These are phyloP conservation scores for Sitta carolinensis DNA, from an alignment of 2,797 vertebrate species.

Conservation along the genomic window DNA sequence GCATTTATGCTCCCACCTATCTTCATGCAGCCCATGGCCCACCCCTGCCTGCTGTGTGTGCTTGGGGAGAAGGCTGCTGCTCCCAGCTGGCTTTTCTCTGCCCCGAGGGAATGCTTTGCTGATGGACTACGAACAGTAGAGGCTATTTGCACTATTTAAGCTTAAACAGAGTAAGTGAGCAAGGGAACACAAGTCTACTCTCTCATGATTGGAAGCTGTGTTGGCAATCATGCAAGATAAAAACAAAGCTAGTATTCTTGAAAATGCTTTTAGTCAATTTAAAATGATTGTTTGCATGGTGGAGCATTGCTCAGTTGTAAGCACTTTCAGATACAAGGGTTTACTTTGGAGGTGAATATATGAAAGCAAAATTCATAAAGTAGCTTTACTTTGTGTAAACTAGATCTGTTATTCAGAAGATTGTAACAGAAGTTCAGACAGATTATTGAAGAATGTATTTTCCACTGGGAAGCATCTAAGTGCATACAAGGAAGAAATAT, in stretches of 20 bases:
- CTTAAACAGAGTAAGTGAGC: neutral
- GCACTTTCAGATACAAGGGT: neutral
- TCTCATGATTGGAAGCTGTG: neutral
- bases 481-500: neutral
- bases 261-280: conserved; percentile 5
- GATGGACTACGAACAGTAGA: neutral
- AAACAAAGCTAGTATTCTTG: neutral
- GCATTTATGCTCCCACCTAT: neutral
- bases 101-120: neutral
- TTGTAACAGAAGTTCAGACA: conserved; percentile 6
- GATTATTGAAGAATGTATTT: conserved; percentile 16
- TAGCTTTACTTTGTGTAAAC: neutral
- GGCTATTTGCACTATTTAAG: neutral
- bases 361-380: conserved; percentile 20
- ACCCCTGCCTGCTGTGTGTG: neutral
- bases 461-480: conserved; percentile 17
- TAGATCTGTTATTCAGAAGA: conserved; percentile 23
- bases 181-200: neutral
- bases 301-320: neutral
- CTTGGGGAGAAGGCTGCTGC: neutral
- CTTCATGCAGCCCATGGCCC: neutral
- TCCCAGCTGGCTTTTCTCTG: neutral
- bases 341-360: conserved; percentile 6
- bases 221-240: neutral
- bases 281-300: neutral